A percentile compares a stretch with the other conserved stretches of the same genome.
These are phyloP conservation scores for Orthosia cruda DNA, from an alignment of 2,888 invertebrate genomes.

Conservation along the genomic window DNA sequence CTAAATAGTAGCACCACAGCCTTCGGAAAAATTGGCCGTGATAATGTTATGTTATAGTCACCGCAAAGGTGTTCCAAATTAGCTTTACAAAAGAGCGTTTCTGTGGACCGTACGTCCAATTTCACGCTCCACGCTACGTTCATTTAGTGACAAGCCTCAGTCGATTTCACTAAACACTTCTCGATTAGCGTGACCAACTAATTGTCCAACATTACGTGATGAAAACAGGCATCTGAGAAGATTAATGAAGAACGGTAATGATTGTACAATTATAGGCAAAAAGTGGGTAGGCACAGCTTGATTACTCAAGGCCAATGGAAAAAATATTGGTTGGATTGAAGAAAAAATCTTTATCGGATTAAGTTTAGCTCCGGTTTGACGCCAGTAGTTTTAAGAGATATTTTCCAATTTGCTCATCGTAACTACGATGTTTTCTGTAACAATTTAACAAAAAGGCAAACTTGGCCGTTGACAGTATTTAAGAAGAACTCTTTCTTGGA, in stretches of 20 bases:
- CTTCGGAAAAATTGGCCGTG: too few species aligned
- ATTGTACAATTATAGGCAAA: constrained; percentile 37
- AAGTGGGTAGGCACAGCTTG: constrained; percentile 20
- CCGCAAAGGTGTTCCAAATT: not conserved
- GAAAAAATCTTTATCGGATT: not conserved
- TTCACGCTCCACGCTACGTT: constrained; percentile 67
- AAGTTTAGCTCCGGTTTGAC: constrained; percentile 1
- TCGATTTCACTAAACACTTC: constrained; percentile 70
- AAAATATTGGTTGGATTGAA: constrained; percentile 9
- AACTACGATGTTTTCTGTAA: too few species aligned
- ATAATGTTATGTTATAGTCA: not conserved
- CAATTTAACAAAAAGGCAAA: too few species aligned
- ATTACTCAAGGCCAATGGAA: constrained; percentile 35
- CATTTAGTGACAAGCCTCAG: constrained; percentile 60
- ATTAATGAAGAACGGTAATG: constrained; percentile 28
- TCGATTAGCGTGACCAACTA: constrained; percentile 67
- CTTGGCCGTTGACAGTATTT: too few species aligned
- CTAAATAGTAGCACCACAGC: not conserved
- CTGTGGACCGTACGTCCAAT: constrained; percentile 54
- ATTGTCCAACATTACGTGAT: constrained; percentile 57
- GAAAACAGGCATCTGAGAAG: constrained; percentile 41
- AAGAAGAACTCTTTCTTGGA: too few species aligned
- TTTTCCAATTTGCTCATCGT: not conserved
- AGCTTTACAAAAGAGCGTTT: not conserved
- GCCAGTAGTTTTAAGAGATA: not conserved